Evolutionary conservation across 1,140 invertebrate genomes (phyloP), one percentile per base, ranked within the genome.

Genomic region (Camponotus pennsylvanicus): DNA sequence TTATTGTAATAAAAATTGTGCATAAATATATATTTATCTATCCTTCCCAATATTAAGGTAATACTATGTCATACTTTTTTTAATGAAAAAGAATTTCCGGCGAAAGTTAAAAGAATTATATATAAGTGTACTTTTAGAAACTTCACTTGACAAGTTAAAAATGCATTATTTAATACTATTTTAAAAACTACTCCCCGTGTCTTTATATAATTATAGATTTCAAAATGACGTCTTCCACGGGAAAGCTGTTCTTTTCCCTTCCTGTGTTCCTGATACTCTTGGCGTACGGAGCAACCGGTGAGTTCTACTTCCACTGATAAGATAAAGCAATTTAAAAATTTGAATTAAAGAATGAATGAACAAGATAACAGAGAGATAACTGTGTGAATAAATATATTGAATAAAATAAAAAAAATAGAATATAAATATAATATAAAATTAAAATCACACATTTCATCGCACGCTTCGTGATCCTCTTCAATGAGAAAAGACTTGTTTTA

Each of bases 171-270:
- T 49, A 59, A 77, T 45, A 34, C 18, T 57, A 40, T 52, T 67
- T 69, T 55, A 21, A 3, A 45, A 63, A 49, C 11, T 8, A 11
- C 5, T 27, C 21, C 40, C 3, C 52, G 2, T n/a, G 1, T 69
- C 2, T 79, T n/a, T 18, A 11, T 69, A 0, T n/a, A 27, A 87
- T 85, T 76, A 1, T 71, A 90, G 89, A 34, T 85, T 63, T 27
- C 15, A 83, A 66, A 49, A 91, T 90, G 88, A 73, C 42, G 32
- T 37, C 6, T 1, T 13, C 15, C 1, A 49, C 42, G 57, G 82
- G 75, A 67, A 92, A 90, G 75, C 66, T 80, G 55, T 45, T 82
- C 27, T 57, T 91, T 79, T 76, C 64, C 0, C 57, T 92, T 40
- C 73, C 86, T 3, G 21, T 88, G n/a, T 34, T 92, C 0, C 9